Base-by-base conservation (phyloP, 2,888 invertebrate species). In the Hyppa rectilinea region DNA sequence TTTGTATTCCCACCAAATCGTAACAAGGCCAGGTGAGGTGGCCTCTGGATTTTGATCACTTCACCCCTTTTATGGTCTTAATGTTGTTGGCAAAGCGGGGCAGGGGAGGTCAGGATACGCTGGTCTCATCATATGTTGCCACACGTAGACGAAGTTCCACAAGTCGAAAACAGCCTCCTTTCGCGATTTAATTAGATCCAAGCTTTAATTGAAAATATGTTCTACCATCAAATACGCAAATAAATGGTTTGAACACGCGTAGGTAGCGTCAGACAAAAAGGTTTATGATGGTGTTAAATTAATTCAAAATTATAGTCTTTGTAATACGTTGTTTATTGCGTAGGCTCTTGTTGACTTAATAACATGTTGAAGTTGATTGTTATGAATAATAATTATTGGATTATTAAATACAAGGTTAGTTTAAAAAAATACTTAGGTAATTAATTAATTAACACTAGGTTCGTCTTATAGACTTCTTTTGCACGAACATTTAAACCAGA, bases 181-280 rank as follows among this genome's bases (percentile, higher is more conserved):
- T 88, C 85, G 85, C 87, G 88, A 91, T 92, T 94, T 94, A 94
- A 94, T 94, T 93, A 93, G 91, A 92, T 85, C 80, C 86, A 74
- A 71, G 84, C 84, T 87, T 88, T 92, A 93, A 94, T 92, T 94
- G 93, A 92, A 94, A 93, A 92, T 92, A 92, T 92, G 91, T 88
- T 92, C 87, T 78, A 76, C 87, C 88, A 90, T 91, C 91, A 91
- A 91, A 90, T 89, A 88, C 87, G 87, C 86, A 89, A 91, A 91
- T 91, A 91, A 90, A 92, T 90, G 89, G 87, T 85, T 86, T 84
- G 87, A 86, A 88, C 88, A 83, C 86, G 84, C 40, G 87, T 87
- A 86, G 40, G 89, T 88, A 89, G 45, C 45, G 89, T 81, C 71
- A 66, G 86, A 85, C 82, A 65, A 78, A 83, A 74, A 82, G 55